Conservation (phyloP, 2,888 invertebrate species). For the Volucella bombylans region DNA sequence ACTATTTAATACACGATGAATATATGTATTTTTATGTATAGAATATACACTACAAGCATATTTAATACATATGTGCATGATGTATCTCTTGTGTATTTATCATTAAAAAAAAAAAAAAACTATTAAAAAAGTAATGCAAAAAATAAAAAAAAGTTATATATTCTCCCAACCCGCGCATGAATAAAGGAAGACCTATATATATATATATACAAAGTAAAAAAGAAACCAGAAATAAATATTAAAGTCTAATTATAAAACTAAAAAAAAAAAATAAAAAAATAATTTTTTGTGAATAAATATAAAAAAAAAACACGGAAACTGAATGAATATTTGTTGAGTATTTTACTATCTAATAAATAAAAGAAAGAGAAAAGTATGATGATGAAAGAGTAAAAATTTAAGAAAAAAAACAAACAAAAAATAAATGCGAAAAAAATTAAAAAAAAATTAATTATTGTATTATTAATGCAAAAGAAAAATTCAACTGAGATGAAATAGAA, state of each 20-base stretch:
- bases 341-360: constrained; percentile 78
- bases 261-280: constrained; percentile 31
- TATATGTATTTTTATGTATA: constrained; percentile 73
- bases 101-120: constrained; percentile 55
- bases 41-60: constrained; percentile 47
- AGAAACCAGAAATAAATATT: constrained; percentile 59
- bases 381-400: constrained; percentile 52
- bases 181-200: constrained; percentile 69
- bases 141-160: constrained; percentile 52
- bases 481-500: constrained; percentile 28
- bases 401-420: constrained; percentile 47
- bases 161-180: constrained; percentile 68
- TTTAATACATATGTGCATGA: constrained; percentile 68
- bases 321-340: constrained; percentile 81
- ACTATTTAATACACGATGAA: constrained; percentile 66
- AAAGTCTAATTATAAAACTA: constrained; percentile 52
- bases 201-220: constrained; percentile 60
- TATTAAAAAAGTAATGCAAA: constrained; percentile 47
- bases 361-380: constrained; percentile 67
- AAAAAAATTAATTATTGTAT: constrained; percentile 68
- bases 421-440: constrained; percentile 68
- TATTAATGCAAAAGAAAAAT: constrained; percentile 61
- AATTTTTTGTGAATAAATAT: constrained; percentile 67
- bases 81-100: constrained; percentile 71
- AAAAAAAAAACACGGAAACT: constrained; percentile 59